Base-by-base conservation (phyloP, 2,797 vertebrate genomes). In the Crenichthys baileyi region DNA sequence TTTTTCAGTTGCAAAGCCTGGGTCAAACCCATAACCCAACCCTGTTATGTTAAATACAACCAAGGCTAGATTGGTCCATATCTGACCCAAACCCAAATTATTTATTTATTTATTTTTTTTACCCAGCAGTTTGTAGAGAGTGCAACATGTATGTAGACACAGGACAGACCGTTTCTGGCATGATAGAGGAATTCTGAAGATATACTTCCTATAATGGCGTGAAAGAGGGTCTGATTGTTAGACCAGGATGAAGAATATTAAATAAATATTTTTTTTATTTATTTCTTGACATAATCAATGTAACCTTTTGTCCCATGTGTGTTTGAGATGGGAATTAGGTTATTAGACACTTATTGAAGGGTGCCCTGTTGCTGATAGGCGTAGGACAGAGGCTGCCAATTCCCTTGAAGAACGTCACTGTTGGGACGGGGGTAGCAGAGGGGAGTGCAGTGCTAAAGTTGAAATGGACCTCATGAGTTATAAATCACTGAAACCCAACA, bases 371-470 rank as follows among this genome's bases (percentile, higher is more conserved):
- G 76, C 22, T 60, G 72, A 26, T 55, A 18, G 60, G 20, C 41
- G 76, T 24, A 41, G 22, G 67, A n/a, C 20, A 18, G 70, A 3
- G 67, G 9, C 0, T 2, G 65, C 31, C 71, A 73, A 36, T 85
- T 86, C 75, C 20, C 24, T 63, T 60, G 51, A 85, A 48, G 39
- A 72, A 41, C 87, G 88, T 90, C 85, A 87, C 55, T 78, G 75
- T 61, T 82, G 81, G 76, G 83, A 85, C 15, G 15, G 36, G 61
- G 46, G 48, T 58, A 72, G 70, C 61, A 74, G 67, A 55, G 26
- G 73, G 55, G 50, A 72, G 51, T 67, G 13, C 77, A 55, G 55
- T 16, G 36, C n/a, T 74, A 26, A 0, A 0, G 63, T 22, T 61
- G 3, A 41, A 72, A 51, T 67, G 0, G 31, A n/a, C 13, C 29